Evolutionary conservation across 2,888 invertebrate genomes (phyloP), one percentile per base, ranked within the genome.

Genomic region (Brachyptera putata): DNA sequence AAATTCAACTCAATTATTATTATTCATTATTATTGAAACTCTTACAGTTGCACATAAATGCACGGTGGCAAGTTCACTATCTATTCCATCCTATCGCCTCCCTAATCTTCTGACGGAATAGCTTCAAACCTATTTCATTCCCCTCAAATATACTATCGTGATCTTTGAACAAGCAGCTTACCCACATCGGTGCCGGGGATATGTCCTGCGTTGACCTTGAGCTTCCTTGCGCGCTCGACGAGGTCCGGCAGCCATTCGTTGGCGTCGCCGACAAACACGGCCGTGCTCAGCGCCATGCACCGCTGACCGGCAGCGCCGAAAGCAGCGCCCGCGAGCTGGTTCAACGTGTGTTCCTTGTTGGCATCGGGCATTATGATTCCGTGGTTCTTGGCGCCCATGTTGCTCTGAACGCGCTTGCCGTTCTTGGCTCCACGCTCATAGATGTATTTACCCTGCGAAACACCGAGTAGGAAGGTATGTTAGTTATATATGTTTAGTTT

Each of bases 361-460:
- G 98, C 98, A 75, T 99, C 99, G 1, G 95, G 89, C 84, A 99
- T 84, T 39, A 99, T 84, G 13, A 99, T 87, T 41, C 97, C 98
- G 74, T 99, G 99, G 76, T 99, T 99, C 77, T 99, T 99, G 3
- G 99, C 99, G 11, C 98, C 98, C 95, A 99, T 95, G 75, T 99
- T 99, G 67, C 93, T 91, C 76, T 99, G 99, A 0, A 99, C 95
- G 34, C 95, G 84, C 73, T 96, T 96, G 70, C 99, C 98, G 70
- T 89, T 88, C 64, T 87, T 86, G 1, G 91, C 89, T 53, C 95
- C 94, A 63, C 94, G 82, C 67, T 90, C 86, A 75, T 98, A 99
- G 70, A 99, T 98, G 73, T 99, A 91, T 74, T 89, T 89, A 26
- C 99, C 87, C 85, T 85, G 68, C 16, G 73, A 14, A 1, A 48